phyloP scores from a whole-genome alignment of 2,113 vertebrate genomes.

The Tricholaema leucomelas region DNA sequence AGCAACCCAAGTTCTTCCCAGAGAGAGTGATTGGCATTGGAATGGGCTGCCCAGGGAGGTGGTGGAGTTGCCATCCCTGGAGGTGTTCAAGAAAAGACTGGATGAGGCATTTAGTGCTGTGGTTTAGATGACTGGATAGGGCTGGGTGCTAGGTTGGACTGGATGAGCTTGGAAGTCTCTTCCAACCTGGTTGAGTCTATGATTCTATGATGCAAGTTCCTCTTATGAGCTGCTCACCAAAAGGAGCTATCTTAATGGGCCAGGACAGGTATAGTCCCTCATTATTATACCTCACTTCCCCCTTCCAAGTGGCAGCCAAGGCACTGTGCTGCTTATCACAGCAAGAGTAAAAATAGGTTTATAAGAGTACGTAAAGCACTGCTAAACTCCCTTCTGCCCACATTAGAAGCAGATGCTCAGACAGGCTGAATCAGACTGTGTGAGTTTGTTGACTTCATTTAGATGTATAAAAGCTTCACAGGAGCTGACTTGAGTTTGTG shows the following conservation, averaged over 20 bases:
- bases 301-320: not conserved
- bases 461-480: not conserved
- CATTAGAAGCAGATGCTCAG: conserved; percentile 38
- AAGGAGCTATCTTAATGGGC: not conserved
- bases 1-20: no score
- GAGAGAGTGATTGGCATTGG: no score
- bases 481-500: not conserved
- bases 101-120: no score
- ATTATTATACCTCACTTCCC: not conserved
- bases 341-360: conserved; percentile 1
- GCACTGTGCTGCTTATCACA: not conserved
- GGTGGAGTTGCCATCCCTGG: no score
- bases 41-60: no score
- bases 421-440: not conserved
- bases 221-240: not conserved
- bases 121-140: no score
- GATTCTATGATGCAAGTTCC: no score
- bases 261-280: not conserved
- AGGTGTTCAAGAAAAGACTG: no score
- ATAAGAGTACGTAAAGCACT: not conserved
- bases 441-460: not conserved
- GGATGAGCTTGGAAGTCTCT: no score
- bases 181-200: no score
- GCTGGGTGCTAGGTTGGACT: no score
- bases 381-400: not conserved